Evolutionary conservation across 1,140 invertebrate genomes (phyloP), one percentile per base, ranked within the genome.

Genomic region (Sycophila sp.): DNA sequence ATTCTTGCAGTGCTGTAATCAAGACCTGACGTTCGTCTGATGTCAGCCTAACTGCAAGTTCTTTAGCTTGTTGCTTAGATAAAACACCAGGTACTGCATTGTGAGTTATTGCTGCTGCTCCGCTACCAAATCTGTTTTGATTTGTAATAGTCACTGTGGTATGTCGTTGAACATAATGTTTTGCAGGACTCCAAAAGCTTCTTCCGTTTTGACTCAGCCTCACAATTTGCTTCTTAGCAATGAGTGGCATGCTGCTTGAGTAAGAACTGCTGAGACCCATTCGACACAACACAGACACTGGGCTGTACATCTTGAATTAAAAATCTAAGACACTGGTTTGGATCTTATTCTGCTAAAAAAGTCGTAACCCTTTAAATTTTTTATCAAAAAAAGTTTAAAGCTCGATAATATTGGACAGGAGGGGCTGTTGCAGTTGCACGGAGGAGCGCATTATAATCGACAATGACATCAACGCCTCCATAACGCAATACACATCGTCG

Each of bases 1-100:
- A 92, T 81, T 93, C 90, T 72, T 92, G 89, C 19, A 94, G 79
- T 1, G 91, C 90, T 19, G 82, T 78, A 49, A 90, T 85, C 19
- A 94, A 84, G 34, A 90, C 81, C 72, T 87, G 87, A 70, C 92
- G 86, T 78, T 94, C 92, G 65, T 92, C 91, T 17, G 88, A 83
- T 19, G 89, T 92, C 19, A 94, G 83, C 75, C 89, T 89, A 4
- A 90, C 77, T 2, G 90, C 88, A n/a, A 93, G 83, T 73, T 92
- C 89, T 71, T 90, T 89, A 0, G 92, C 92, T 76, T 91, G 90
- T 45, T 89, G 83, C 79, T 92, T 92, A 2, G 90, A 90, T 6
- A 93, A 75, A 22, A 83, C 81, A 11, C 88, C 88, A 28, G 71
- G 64, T 19, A 75, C 10, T 15, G 60, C 63, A 1, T 53, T 66